These are phyloP conservation scores for Sinodicranocentrus sp. DNA, from an alignment of 2,888 invertebrate species.

Conservation along the genomic window DNA sequence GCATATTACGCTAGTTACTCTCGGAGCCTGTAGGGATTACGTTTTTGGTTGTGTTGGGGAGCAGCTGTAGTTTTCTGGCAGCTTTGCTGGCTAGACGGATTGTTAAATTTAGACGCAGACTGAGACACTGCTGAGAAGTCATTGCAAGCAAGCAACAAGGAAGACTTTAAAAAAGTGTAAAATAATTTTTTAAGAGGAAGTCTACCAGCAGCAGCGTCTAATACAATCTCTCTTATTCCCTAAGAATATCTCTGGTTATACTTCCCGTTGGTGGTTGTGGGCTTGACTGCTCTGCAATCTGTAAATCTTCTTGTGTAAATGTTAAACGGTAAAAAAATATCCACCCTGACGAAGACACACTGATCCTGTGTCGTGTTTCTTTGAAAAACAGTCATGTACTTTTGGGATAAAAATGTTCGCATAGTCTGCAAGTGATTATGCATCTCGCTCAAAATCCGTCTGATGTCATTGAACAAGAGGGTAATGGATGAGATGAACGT, in stretches of 20 bases:
- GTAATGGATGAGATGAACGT: neutral
- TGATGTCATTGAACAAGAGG: slow-evolving; percentile 39
- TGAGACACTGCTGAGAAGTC: slow-evolving; percentile 22
- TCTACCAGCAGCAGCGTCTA: no score
- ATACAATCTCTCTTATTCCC: no score
- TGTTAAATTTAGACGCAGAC: slow-evolving; percentile 59
- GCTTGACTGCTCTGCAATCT: no score
- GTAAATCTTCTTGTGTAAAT: neutral
- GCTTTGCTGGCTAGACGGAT: slow-evolving; percentile 46
- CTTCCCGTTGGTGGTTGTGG: no score
- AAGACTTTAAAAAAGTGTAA: neutral
- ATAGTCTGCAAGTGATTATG: neutral
- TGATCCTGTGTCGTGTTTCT: slow-evolving; percentile 3
- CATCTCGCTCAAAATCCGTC: neutral
- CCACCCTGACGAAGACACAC: slow-evolving; percentile 3
- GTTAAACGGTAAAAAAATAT: neutral
- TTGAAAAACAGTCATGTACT: no score
- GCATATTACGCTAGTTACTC: slow-evolving; percentile 1
- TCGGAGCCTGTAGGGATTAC: slow-evolving; percentile 13
- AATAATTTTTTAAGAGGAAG: neutral
- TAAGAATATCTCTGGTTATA: no score
- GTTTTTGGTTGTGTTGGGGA: slow-evolving; percentile 16
- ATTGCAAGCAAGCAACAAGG: slow-evolving; percentile 12
- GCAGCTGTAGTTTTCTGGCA: slow-evolving; percentile 65
- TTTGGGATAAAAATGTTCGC: no score